Percentiles rank a stretch among this genome's conserved stretches.
phyloP scores from a whole-genome alignment of 1,140 invertebrate genomes.

The Ceratina calcarata region DNA sequence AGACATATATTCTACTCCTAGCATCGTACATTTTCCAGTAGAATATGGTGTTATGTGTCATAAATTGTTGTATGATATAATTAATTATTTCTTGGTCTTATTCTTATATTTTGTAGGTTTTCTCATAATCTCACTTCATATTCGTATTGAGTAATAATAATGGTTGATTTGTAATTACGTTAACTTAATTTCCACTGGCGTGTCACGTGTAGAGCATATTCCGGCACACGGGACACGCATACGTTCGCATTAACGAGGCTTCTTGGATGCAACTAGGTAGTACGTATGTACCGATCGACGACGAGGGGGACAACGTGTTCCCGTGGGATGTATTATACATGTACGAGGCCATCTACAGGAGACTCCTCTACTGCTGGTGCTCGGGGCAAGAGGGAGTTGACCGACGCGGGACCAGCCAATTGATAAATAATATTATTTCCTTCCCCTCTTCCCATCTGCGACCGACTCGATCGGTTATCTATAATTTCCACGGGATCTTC shows the following conservation, averaged over 20 bases:
- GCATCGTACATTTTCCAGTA: slow-evolving; percentile 6
- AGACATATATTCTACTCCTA: neutral
- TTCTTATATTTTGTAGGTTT: no score
- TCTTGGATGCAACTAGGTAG: slow-evolving; percentile 27
- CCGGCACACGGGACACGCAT: neutral
- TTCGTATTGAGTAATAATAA: no score
- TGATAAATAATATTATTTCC: slow-evolving; percentile 63
- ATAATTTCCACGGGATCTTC: slow-evolving; percentile 49
- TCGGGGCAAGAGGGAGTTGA: neutral
- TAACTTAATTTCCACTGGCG: neutral
- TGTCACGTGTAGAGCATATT: neutral
- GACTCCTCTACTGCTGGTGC: neutral
- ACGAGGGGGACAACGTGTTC: slow-evolving; percentile 12
- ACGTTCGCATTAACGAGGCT: slow-evolving; percentile 24
- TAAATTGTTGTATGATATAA: no score
- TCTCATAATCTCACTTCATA: no score
- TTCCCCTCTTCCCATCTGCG: neutral
- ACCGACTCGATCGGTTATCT: slow-evolving; percentile 37
- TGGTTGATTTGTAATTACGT: neutral
- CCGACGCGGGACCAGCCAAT: slow-evolving; percentile 32
- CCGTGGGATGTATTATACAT: slow-evolving; percentile 55
- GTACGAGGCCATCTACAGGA: slow-evolving; percentile 12
- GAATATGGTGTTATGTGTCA: no score
- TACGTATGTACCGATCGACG: slow-evolving; percentile 25
- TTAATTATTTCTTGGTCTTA: no score